Percentiles rank a stretch among this genome's conserved stretches.
These are phyloP conservation scores for Perizoma affinitatum DNA, from an alignment of 2,888 invertebrate species.

Conservation along the genomic window DNA sequence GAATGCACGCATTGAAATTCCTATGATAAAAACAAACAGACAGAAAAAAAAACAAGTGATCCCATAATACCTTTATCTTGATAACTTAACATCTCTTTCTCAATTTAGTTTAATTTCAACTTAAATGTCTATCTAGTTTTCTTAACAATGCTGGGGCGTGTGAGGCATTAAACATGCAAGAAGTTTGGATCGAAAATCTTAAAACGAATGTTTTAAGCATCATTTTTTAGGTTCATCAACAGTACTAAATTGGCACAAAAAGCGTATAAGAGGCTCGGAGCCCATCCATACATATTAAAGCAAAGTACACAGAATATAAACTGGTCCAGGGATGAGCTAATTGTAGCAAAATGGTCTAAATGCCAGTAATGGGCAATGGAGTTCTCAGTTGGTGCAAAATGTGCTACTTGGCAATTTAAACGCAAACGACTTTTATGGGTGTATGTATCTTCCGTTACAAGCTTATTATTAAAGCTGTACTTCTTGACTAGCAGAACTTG, in stretches of 20 bases:
- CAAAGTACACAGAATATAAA: slow-evolving; percentile 26
- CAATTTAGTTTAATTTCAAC: no score
- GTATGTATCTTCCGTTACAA: slow-evolving; percentile 49
- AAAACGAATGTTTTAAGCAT: no score
- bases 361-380: slow-evolving; percentile 47
- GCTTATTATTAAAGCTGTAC: slow-evolving; percentile 40
- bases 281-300: slow-evolving; percentile 27
- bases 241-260: slow-evolving; percentile 27
- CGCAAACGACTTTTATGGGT: slow-evolving; percentile 59
- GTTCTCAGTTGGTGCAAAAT: slow-evolving; percentile 47
- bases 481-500: no score
- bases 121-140: no score
- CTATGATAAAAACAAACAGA: no score
- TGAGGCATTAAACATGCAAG: no score
- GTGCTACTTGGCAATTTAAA: slow-evolving; percentile 53
- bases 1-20: no score
- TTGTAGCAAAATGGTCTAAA: slow-evolving; percentile 53
- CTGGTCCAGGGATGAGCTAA: slow-evolving; percentile 44
- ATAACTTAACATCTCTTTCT: no score
- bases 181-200: no score
- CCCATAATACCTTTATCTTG: no score
- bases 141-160: no score
- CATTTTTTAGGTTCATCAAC: slow-evolving; percentile 14
- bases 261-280: slow-evolving; percentile 8
- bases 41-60: no score